Evolutionary conservation across 2,888 invertebrate genomes (phyloP).

Genomic region (Ornithoptera alexandrae): DNA sequence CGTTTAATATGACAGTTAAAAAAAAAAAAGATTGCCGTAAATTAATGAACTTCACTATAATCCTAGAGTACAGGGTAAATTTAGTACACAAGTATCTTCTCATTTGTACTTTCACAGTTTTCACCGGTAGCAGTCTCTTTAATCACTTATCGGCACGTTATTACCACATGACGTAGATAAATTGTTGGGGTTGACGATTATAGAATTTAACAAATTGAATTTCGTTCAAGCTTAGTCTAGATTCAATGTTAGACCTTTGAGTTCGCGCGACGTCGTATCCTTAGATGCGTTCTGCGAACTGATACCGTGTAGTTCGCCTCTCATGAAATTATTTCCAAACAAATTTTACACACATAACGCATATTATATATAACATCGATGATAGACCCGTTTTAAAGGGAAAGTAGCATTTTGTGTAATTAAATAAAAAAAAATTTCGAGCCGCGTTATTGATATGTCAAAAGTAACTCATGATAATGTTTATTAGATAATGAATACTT

Average conservation of each 20-base stretch:
- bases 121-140: slow-evolving; percentile 71
- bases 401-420: slow-evolving; percentile 68
- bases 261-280: slow-evolving; percentile 40
- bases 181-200: slow-evolving; percentile 71
- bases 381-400: slow-evolving; percentile 71
- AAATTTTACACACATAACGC: slow-evolving; percentile 46
- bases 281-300: slow-evolving; percentile 43
- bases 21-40: slow-evolving; percentile 45
- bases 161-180: slow-evolving; percentile 63
- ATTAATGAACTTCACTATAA: slow-evolving; percentile 68
- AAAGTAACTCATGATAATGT: slow-evolving; percentile 77
- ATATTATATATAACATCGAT: slow-evolving; percentile 54
- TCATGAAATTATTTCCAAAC: slow-evolving; percentile 46
- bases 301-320: slow-evolving; percentile 43
- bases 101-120: slow-evolving; percentile 71
- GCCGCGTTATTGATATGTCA: slow-evolving; percentile 80
- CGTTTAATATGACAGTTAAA: slow-evolving; percentile 36
- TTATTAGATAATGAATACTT: slow-evolving; percentile 72
- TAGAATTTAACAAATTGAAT: slow-evolving; percentile 62
- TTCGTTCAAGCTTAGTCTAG: slow-evolving; percentile 65
- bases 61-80: slow-evolving; percentile 79
- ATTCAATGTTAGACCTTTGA: slow-evolving; percentile 43
- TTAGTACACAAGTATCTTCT: slow-evolving; percentile 70
- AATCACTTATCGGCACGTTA: slow-evolving; percentile 73
- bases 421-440: slow-evolving; percentile 74